These are phyloP conservation scores for Oryzias javanicus DNA, from an alignment of 2,113 vertebrate species.

Conservation along the genomic window DNA sequence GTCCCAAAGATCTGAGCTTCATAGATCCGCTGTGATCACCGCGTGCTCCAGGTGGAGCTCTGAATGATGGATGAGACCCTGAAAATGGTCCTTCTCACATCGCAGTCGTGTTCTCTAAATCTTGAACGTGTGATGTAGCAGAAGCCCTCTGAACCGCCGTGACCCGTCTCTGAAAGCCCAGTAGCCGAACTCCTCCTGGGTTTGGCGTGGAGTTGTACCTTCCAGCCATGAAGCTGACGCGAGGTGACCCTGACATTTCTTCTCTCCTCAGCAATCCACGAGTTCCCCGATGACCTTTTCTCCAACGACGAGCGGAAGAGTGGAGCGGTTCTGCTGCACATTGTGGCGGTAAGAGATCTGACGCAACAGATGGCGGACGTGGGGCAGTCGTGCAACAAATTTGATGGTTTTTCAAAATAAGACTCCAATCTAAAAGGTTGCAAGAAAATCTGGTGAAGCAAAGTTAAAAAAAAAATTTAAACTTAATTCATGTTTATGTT, in stretches of 20 bases:
- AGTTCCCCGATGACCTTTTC: constrained; percentile 94
- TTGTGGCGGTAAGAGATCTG: constrained; percentile 85
- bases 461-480: too few relatives aligned
- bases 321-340: constrained; percentile 89
- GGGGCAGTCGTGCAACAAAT: too few relatives aligned
- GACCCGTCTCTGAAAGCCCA: background rate
- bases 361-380: background rate
- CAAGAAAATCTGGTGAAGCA: too few relatives aligned
- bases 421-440: too few relatives aligned
- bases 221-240: constrained; percentile 32
- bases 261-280: constrained; percentile 85
- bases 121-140: background rate
- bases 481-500: too few relatives aligned
- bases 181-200: background rate
- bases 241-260: constrained; percentile 53
- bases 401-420: background rate
- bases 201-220: constrained; percentile 13
- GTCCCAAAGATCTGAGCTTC: constrained; percentile 29
- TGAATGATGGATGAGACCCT: constrained; percentile 45
- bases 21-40: constrained; percentile 31
- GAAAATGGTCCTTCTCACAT: constrained; percentile 34
- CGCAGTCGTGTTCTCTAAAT: constrained; percentile 8
- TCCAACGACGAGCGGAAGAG: constrained; percentile 84
- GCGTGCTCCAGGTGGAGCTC: constrained; percentile 50
- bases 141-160: too few relatives aligned